Base-by-base conservation (phyloP, 2,797 vertebrate genomes). In the Eleutherodactylus coqui region DNA sequence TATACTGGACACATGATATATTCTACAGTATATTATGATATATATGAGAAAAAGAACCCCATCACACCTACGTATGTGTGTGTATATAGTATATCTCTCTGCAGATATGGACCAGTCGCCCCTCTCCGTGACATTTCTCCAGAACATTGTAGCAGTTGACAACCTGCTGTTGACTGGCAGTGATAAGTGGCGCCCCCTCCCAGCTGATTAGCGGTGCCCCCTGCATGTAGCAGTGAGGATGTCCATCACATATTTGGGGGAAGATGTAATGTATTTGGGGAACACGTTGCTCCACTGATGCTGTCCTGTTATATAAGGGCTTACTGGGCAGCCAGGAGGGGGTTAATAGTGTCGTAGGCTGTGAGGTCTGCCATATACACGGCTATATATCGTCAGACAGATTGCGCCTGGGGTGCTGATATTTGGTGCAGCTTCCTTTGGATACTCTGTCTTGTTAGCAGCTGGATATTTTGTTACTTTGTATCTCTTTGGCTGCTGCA, bases 401-500 rank as follows among this genome's bases (percentile, higher is more conserved):
- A 32, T 47, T 79, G 55, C 19, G 2, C n/a, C 5, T 45, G 24
- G 16, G 55, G 36, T 62, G 53, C 17, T 43, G 29, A 41, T 38
- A 32, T 7, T n/a, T n/a, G n/a, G n/a, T n/a, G 17, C n/a, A 62
- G n/a, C 3, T 1, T 3, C 38, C 19, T 27, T 21, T 7, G 45
- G 38, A 36, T 36, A 69, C 19, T 36, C 1, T 55, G 53, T 55
- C 24, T 21, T 55, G 51, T 53, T 43, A 43, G 51, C 16, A 4
- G 19, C 19, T 7, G 53, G 6, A 2, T n/a, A n/a, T n/a, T n/a
- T n/a, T n/a, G 24, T 58, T 5, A 24, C 55, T 58, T 58, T 83
- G 70, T 64, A 75, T 80, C 60, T 43, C 24, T 49, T 14, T 32
- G 2, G 3, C 51, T 83, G 75, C 85, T 87, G 73, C 73, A 87